Evolutionary conservation across 2,797 vertebrate species (phyloP).

Genomic region (Oreonectes daqikongensis): DNA sequence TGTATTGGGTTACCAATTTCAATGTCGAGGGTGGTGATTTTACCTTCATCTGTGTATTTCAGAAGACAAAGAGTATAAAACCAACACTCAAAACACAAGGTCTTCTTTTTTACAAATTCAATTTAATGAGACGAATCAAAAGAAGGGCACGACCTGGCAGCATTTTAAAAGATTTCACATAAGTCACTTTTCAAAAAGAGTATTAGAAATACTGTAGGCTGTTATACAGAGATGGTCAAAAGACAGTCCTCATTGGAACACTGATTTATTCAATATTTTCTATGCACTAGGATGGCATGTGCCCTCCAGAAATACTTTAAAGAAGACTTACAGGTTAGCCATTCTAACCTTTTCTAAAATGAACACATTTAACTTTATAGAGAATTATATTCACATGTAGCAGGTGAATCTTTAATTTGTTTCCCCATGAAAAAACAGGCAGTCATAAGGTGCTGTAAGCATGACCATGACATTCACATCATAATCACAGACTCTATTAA

Average conservation of each 20-base stretch:
- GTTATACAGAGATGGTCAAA: constrained; percentile 48
- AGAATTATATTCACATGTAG: constrained; percentile 23
- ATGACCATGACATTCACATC: not conserved
- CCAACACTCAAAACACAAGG: constrained; percentile 59
- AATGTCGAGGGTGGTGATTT: constrained; percentile 19
- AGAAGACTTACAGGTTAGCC: constrained; percentile 51
- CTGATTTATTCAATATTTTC: constrained; percentile 58
- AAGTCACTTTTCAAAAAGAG: constrained; percentile 78
- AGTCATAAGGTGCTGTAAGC: not conserved
- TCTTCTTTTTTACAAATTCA: constrained; percentile 82
- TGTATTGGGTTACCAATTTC: not conserved
- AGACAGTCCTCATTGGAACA: constrained; percentile 60
- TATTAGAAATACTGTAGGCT: constrained; percentile 77
- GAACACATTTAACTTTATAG: constrained; percentile 29
- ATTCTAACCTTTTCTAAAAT: constrained; percentile 58
- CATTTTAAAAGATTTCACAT: constrained; percentile 76
- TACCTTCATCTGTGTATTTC: no score
- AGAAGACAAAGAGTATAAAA: no score
- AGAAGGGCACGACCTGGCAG: constrained; percentile 72
- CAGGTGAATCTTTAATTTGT: constrained; percentile 21
- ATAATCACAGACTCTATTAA: constrained; percentile 26
- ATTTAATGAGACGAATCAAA: constrained; percentile 77
- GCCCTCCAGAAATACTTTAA: constrained; percentile 64
- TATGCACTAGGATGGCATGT: constrained; percentile 61
- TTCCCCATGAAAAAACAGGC: constrained; percentile 12